A percentile compares a stretch with the other conserved stretches of the same genome.
Evolutionary conservation across 1,140 invertebrate species (phyloP).

Genomic region (Stegodyphus dumicola): DNA sequence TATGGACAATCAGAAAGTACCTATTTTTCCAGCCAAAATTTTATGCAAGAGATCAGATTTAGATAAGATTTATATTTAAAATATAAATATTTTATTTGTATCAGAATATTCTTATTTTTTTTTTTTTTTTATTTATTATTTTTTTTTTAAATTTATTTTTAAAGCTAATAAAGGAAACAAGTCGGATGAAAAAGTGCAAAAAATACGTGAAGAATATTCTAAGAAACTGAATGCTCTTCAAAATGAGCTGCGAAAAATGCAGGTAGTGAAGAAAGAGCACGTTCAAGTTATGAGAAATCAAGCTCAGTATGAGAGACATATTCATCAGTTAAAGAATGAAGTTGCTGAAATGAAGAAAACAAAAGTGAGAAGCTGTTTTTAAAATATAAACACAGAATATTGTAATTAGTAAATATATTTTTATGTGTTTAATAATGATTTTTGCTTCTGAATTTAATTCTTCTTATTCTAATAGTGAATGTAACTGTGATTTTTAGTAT

Average conservation of each 20-base stretch:
- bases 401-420: too few relatives aligned
- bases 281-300: constrained; percentile 83
- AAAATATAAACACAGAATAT: too few relatives aligned
- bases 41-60: too few relatives aligned
- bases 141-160: not conserved
- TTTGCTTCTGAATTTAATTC: too few relatives aligned
- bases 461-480: too few relatives aligned
- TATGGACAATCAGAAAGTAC: too few relatives aligned
- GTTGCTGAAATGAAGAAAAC: constrained; percentile 87
- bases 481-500: too few relatives aligned
- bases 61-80: too few relatives aligned
- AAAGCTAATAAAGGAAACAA: constrained; percentile 59
- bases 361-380: constrained; percentile 73
- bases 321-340: constrained; percentile 83
- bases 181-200: constrained; percentile 73
- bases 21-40: too few relatives aligned
- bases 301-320: constrained; percentile 83
- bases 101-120: not conserved
- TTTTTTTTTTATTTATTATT: not conserved
- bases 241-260: constrained; percentile 86
- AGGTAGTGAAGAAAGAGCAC: constrained; percentile 91
- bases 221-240: constrained; percentile 85
- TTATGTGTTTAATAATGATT: too few relatives aligned
- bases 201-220: constrained; percentile 92
- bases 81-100: constrained; percentile 1